Evolutionary conservation across 2,797 vertebrate species (phyloP), one percentile per base, ranked within the genome.

Genomic region (Zenarchopterus dispar): DNA sequence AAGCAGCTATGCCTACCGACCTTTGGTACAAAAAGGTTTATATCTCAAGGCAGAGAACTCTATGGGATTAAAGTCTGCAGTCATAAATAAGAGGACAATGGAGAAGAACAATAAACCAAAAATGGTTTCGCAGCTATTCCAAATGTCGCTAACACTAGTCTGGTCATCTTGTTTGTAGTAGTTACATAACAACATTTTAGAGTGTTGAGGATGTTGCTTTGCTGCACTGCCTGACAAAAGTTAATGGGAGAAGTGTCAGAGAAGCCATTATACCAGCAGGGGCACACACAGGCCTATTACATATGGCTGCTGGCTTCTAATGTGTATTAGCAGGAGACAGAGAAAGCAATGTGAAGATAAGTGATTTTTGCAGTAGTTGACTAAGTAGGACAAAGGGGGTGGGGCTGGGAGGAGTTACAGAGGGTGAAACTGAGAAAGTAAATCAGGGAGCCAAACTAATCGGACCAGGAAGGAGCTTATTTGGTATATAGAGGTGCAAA

Each of bases 241-340:
- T 81, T 92, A 90, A 92, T 91, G 89, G 88, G 85, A 85, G 88
- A 89, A 85, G 85, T 89, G 90, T 89, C 87, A 91, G 80, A 79
- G 77, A 88, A 89, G 82, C 82, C 86, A 91, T 89, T 84, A 88
- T 84, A 90, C 64, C 89, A 91, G 90, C 88, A 85, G 89, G 84
- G 83, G 84, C 75, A 84, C 65, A 51, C 85, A 82, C 85, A 88
- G 90, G 74, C 85, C 87, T 89, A 84, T 92, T 91, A 87, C 85
- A 86, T 85, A 89, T 91, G 88, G 88, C 86, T 88, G 87, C 84
- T 87, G 91, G 88, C 88, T 84, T 80, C 87, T 92, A 88, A 92
- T 90, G 91, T 91, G 87, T 88, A 90, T 91, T 91, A 85, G 89
- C 84, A 84, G 80, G 85, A 91, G 87, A 88, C 90, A 85, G 84